Conservation (phyloP, 2,113 vertebrate species). For the Halcyon malimbica region DNA sequence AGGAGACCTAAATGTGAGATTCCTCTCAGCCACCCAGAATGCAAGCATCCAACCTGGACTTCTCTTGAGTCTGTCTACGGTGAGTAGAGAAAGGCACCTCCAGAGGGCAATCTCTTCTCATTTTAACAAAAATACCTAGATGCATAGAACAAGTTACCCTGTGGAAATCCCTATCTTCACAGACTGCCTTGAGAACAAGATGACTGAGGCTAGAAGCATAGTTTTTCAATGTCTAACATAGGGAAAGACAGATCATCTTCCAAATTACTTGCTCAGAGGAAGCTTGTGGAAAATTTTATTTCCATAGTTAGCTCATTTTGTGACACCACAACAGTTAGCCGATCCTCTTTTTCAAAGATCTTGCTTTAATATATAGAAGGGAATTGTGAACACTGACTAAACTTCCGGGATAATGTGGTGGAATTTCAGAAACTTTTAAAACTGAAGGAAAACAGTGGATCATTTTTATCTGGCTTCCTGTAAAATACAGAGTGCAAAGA, state of each 20-base stretch:
- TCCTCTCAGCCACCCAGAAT: neutral
- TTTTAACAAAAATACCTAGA: neutral
- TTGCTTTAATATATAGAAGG: neutral
- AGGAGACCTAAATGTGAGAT: neutral
- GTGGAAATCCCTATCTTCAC: neutral
- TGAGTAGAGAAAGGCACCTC: constrained; percentile 19
- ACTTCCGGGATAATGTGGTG: neutral
- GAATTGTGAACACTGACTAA: neutral
- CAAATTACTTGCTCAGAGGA: neutral
- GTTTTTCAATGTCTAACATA: neutral
- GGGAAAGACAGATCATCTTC: neutral
- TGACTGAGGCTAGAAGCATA: neutral
- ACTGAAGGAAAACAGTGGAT: neutral
- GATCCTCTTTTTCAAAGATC: neutral
- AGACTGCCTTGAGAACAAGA: neutral
- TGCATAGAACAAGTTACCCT: neutral
- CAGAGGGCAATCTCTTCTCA: constrained; percentile 53
- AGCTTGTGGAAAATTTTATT: neutral
- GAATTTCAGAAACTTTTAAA: neutral
- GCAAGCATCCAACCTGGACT: neutral
- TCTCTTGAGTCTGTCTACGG: neutral
- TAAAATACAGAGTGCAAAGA: neutral
- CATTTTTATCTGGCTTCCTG: neutral
- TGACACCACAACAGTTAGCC: neutral
- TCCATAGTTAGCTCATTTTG: neutral